Conservation (phyloP, 2,888 invertebrate genomes). For the Phlogophora meticulosa region DNA sequence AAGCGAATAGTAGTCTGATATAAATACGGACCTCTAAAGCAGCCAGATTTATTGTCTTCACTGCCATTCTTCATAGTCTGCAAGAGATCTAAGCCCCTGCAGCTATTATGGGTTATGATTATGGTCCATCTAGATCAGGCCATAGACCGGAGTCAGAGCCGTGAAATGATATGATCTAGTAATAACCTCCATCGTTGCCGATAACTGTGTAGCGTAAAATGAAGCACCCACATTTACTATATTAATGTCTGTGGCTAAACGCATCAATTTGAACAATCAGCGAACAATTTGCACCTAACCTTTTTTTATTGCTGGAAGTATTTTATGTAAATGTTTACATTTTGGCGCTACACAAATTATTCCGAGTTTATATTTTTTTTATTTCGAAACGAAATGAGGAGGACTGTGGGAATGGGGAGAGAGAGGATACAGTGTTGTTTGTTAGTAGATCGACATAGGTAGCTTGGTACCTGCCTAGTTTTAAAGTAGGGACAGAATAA, state of each 20-base stretch:
- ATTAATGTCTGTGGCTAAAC: slow-evolving; percentile 46
- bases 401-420: neutral
- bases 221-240: slow-evolving; percentile 31
- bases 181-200: slow-evolving; percentile 54
- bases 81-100: slow-evolving; percentile 31
- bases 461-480: neutral
- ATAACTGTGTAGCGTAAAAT: slow-evolving; percentile 46
- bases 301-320: slow-evolving; percentile 16
- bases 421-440: neutral
- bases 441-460: neutral
- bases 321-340: slow-evolving; percentile 22
- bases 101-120: slow-evolving; percentile 52
- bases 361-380: slow-evolving; percentile 16
- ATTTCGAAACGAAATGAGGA: neutral
- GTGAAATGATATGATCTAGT: slow-evolving; percentile 57
- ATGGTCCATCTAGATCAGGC: slow-evolving; percentile 51
- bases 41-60: slow-evolving; percentile 46
- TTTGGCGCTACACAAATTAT: slow-evolving; percentile 22
- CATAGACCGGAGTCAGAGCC: slow-evolving; percentile 30
- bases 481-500: neutral
- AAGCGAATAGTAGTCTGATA: slow-evolving; percentile 1
- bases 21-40: slow-evolving; percentile 12
- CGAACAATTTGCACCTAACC: slow-evolving; percentile 30
- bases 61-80: slow-evolving; percentile 35
- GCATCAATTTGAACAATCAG: slow-evolving; percentile 34